Percentiles rank a stretch among this genome's conserved stretches.
phyloP scores from a whole-genome alignment of 64 coral and sea anemone genomes.

The Montipora sp. region DNA sequence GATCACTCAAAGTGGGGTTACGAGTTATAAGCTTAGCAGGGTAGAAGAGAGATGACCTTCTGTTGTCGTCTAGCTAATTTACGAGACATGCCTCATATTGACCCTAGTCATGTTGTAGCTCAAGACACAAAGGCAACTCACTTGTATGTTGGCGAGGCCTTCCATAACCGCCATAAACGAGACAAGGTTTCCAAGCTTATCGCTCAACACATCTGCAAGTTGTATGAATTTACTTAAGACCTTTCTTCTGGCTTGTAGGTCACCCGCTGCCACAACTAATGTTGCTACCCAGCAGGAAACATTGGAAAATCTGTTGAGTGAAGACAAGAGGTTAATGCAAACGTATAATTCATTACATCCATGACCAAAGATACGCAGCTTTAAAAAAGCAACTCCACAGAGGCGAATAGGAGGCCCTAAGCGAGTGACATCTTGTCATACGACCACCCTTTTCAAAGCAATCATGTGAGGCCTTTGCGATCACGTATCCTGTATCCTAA shows the following conservation, averaged over 20 bases:
- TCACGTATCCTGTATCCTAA: too few species aligned
- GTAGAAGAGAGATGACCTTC: neutral
- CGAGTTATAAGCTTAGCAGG: too few species aligned
- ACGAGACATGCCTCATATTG: too few species aligned
- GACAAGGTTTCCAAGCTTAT: conserved; percentile 83
- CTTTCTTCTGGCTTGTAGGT: conserved; percentile 56
- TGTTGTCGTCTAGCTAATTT: neutral
- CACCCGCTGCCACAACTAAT: conserved; percentile 81
- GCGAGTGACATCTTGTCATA: too few species aligned
- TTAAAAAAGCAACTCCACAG: too few species aligned
- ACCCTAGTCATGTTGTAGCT: neutral
- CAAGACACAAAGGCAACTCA: neutral
- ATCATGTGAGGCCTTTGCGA: too few species aligned
- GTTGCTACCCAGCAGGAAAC: conserved; percentile 79
- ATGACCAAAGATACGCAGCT: too few species aligned
- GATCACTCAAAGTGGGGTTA: too few species aligned
- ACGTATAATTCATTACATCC: too few species aligned
- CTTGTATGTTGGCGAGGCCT: conserved; percentile 83
- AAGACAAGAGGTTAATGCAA: neutral
- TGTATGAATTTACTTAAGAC: conserved; percentile 86
- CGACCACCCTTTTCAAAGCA: too few species aligned
- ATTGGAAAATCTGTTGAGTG: conserved; percentile 64
- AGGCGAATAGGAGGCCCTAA: too few species aligned
- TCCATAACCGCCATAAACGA: conserved; percentile 94
- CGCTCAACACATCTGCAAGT: conserved; percentile 80